phyloP scores from a whole-genome alignment of 2,797 vertebrate species.

The Esox masquinongy region DNA sequence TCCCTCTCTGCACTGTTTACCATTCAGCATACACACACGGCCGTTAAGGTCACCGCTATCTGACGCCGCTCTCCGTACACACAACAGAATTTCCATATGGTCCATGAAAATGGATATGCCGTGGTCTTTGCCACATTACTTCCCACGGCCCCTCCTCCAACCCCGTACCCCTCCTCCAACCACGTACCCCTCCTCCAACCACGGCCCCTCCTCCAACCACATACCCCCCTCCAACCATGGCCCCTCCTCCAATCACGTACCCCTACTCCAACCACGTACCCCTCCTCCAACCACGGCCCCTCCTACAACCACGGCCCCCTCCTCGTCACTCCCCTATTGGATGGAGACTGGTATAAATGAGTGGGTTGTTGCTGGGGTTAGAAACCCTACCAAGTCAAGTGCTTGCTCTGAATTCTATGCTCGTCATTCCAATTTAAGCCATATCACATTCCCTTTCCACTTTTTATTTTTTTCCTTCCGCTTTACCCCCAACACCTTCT shows the following conservation, averaged over 20 bases:
- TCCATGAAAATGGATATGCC: slow-evolving; percentile 91
- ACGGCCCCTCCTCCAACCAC: slow-evolving; percentile 70
- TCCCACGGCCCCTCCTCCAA: slow-evolving; percentile 83
- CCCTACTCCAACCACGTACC: slow-evolving; percentile 28
- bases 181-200: slow-evolving; percentile 80
- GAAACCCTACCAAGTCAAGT: slow-evolving; percentile 61
- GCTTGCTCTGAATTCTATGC: slow-evolving; percentile 71
- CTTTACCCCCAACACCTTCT: slow-evolving; percentile 19
- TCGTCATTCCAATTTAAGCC: slow-evolving; percentile 80
- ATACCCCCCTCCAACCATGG: not conserved
- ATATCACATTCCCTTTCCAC: slow-evolving; percentile 71
- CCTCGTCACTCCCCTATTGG: slow-evolving; percentile 6
- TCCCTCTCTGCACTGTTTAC: slow-evolving; percentile 87
- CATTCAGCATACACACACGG: slow-evolving; percentile 91
- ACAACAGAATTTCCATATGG: slow-evolving; percentile 99
- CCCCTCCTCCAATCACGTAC: slow-evolving; percentile 75
- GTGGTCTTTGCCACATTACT: slow-evolving; percentile 77
- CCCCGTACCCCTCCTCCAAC: slow-evolving; percentile 28
- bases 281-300: slow-evolving; percentile 75
- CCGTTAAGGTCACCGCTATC: slow-evolving; percentile 93
- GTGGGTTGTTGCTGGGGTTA: slow-evolving; percentile 47
- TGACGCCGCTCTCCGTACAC: slow-evolving; percentile 87
- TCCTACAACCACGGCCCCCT: not conserved
- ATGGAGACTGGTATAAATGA: slow-evolving; percentile 73
- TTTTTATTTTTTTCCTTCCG: slow-evolving; percentile 35